Base-by-base conservation (phyloP, 2,888 invertebrate species). In the Therioaphis trifolii region DNA sequence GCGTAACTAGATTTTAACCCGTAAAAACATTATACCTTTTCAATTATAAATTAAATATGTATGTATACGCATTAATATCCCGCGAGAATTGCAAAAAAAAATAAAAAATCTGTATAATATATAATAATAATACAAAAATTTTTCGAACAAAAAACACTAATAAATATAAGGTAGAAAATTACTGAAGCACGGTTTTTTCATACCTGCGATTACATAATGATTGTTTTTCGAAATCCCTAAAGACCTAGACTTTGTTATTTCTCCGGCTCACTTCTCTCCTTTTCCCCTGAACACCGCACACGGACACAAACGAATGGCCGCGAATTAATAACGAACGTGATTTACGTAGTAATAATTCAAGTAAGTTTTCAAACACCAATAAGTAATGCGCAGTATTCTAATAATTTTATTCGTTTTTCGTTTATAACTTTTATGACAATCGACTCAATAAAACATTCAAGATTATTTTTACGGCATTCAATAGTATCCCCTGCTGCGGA, bases 11-110 rank as follows among this genome's bases (percentile, higher is more conserved):
- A 82, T 82, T 49, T 72, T 1, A 35, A 35, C 27, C 24, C 4
- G 21, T 46, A 49, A 82, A 82, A 82, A 49, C 40, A 40, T 82
- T 74, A 52, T 74, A 82, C 40, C 14, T 63, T 74, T 82, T 52
- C 24, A 63, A 61, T 74, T 74, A 15, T 63, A 66, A 46, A 72
- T n/a, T 7, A 35, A 35, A 35, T 35, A 35, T 35, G 7, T 35
- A 35, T 35, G n/a, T 35, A 35, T 35, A 35, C 35, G 35, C 7
- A 35, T 7, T 35, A 35, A 35, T 35, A 74, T 74, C 11, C 2
- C 18, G 4, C 1, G 2, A 18, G 49, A 35, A 71, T 21, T 7
- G 71, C 4, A 40, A 79, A 18, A 68, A 63, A 2, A 77, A 79
- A 61, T 61, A 52, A 2, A n/a, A n/a, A n/a, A n/a, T n/a, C n/a